Percentiles rank a stretch among this genome's conserved stretches.
These are phyloP conservation scores for Apteryx owenii DNA, from an alignment of 2,113 vertebrate species.

Conservation along the genomic window DNA sequence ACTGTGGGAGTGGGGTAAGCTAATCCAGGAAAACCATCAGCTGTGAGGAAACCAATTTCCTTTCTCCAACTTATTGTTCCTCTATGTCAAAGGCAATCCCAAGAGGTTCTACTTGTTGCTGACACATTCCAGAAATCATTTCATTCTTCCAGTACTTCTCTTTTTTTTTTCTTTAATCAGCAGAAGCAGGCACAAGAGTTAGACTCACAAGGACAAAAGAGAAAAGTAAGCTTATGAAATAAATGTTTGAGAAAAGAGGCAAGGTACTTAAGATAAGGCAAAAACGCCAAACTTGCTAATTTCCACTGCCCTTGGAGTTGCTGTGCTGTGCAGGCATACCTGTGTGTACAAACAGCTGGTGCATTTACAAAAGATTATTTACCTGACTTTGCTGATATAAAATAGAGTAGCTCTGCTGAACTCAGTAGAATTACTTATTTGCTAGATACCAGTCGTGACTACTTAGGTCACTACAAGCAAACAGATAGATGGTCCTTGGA, in stretches of 20 bases:
- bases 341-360: neutral
- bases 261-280: neutral
- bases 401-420: neutral
- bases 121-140: conserved; percentile 41
- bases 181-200: neutral
- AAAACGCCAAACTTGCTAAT: neutral
- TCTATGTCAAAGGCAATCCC: conserved; percentile 8
- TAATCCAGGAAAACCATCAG: conserved; percentile 22
- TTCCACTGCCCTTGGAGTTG: neutral
- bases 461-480: neutral
- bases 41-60: conserved; percentile 23
- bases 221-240: neutral
- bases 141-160: neutral
- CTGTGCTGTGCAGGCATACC: neutral
- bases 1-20: neutral
- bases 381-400: neutral
- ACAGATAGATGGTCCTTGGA: neutral
- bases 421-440: neutral
- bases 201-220: neutral
- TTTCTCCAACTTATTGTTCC: conserved; percentile 23
- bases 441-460: neutral
- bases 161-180: neutral
- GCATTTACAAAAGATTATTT: neutral
- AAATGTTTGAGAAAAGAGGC: neutral
- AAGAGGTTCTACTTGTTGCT: conserved; percentile 19